Evolutionary conservation across 2,113 vertebrate species (phyloP), one percentile per base, ranked within the genome.

Genomic region (Tichodroma muraria): DNA sequence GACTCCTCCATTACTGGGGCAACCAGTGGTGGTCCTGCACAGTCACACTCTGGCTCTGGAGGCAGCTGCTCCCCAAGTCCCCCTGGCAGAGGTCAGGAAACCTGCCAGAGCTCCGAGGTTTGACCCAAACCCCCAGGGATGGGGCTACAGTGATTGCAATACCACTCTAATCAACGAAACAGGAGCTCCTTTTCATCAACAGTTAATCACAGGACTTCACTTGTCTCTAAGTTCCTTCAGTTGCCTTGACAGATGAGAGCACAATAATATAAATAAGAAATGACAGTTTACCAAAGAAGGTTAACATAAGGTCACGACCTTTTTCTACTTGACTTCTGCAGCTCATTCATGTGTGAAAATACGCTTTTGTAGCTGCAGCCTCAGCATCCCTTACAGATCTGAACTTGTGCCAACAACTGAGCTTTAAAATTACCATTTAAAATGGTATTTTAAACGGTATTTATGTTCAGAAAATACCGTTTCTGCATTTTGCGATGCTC

Each of bases 241-340:
- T 63, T 79, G 65, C 70, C 75, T 83, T 92, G 88, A 91, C 88
- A 93, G 91, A 91, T 53, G 80, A 96, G 84, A 97, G 70, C 52
- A 70, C 84, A 80, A 73, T 59, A 57, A 92, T 27, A 87, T 45
- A 97, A 94, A 94, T 90, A 89, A 88, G 95, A 95, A 95, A 94
- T 78, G 96, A 92, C 96, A 95, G 85, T 87, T 91, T 89, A 95
- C 72, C 82, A 78, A 92, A 89, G 94, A 85, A 94, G 95, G 88
- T 95, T 95, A 95, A 94, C 82, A 27, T 38, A 80, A 89, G 80
- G 78, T 82, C 78, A 52, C 0, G 3, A 82, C 82, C 80, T 71
- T 88, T 77, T 94, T 94, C 87, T 54, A 76, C 69, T 89, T 85
- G 87, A 95, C 82, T 97, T 96, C 80, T 93, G 78, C 61, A 92